Conservation (phyloP, 1,140 invertebrate genomes). For the Cotesia vestalis region DNA sequence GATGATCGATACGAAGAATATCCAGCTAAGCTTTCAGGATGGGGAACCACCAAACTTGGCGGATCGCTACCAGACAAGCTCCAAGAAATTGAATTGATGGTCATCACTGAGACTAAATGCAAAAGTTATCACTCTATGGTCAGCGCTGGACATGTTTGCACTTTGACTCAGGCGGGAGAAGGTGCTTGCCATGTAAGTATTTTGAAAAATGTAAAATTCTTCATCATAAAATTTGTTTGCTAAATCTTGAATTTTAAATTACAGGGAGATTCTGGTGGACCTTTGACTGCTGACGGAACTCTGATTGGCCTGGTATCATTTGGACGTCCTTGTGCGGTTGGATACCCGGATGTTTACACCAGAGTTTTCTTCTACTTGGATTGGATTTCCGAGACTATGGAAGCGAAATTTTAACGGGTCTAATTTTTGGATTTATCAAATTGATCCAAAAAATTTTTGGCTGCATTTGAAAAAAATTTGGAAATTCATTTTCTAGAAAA, state of each 20-base stretch:
- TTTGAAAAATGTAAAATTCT: too few relatives aligned
- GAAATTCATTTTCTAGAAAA: too few relatives aligned
- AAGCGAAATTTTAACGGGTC: too few relatives aligned
- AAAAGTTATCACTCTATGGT: constrained; percentile 33
- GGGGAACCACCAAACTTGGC: constrained; percentile 55
- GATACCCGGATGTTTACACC: constrained; percentile 71
- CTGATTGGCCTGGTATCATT: constrained; percentile 71
- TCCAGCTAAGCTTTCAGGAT: constrained; percentile 56
- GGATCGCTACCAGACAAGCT: constrained; percentile 42
- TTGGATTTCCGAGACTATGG: constrained; percentile 35
- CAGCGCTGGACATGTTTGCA: constrained; percentile 67
- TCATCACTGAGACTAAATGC: constrained; percentile 40
- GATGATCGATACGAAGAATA: constrained; percentile 42
- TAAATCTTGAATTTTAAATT: constrained; percentile 24
- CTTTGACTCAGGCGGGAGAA: constrained; percentile 69
- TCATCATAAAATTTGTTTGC: neutral
- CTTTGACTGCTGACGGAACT: constrained; percentile 56
- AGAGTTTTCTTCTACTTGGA: constrained; percentile 51
- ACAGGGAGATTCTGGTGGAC: constrained; percentile 69
- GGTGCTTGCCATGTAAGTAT: constrained; percentile 69
- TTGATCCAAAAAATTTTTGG: too few relatives aligned
- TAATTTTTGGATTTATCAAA: too few relatives aligned
- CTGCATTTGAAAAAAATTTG: too few relatives aligned
- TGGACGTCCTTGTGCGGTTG: constrained; percentile 69
- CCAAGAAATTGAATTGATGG: constrained; percentile 40